Evolutionary conservation across 1,140 invertebrate species (phyloP), one percentile per base, ranked within the genome.

Genomic region (Trissolcus basalis): DNA sequence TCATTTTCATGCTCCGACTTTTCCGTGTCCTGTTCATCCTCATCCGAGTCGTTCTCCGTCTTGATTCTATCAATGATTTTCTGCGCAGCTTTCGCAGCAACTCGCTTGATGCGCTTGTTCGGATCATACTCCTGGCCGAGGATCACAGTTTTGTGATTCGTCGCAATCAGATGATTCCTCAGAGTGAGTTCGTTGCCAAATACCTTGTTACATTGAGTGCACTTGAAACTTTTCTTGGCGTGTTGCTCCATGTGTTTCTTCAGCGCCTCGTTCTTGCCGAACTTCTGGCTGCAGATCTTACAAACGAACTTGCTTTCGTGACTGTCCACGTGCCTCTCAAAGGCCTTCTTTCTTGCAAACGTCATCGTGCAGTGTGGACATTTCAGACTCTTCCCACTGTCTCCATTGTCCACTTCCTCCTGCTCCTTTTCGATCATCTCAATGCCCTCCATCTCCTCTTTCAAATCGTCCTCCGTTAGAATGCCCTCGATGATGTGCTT

Each of bases 21-120:
- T 0, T 16, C 32, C 6, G 5, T 53, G 13, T 83, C 78, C 0
- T 84, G 81, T 1, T 83, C 81, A 14, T 80, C 81, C 3, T 85
- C 82, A 59, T 87, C 86, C 0, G 83, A 51, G 50, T 80, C 83
- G 14, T 83, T 73, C 27, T 88, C 87, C 0, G 82, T 88, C 56
- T 86, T 88, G 9, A 88, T 89, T 58, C 85, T 82, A 48, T 89
- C 87, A 5, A 89, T 88, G 12, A 89, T 88, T 15, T 83, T 88
- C 14, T 88, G 86, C 0, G 87, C 87, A 1, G 86, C 87, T 48
- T 78, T 87, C 0, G 87, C 87, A 1, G 87, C 87, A 0, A 86
- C 83, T 12, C 87, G 73, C 36, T 88, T 89, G 27, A 88, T 84
- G 45, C 87, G 71, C 33, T 88, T 88, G 14, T 88, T 87, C 0